Evolutionary conservation across 2,888 invertebrate species (phyloP), one percentile per base, ranked within the genome.

Genomic region (Cabera pusaria): DNA sequence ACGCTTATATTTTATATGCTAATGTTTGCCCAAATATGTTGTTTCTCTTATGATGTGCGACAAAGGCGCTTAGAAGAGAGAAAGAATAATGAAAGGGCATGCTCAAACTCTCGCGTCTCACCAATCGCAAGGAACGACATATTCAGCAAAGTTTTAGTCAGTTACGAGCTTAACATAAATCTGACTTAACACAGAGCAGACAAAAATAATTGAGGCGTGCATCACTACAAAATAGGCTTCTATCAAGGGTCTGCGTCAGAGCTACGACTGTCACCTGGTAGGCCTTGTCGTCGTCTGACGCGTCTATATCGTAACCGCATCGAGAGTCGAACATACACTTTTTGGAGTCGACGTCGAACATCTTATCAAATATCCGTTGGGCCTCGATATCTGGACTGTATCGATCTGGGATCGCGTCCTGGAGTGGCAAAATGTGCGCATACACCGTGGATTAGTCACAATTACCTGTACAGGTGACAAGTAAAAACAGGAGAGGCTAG

Each of bases 381-480:
- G 88, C 88, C 72, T 89, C 88, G 80, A 87, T 78, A 80, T 89
- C 89, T 71, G 89, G 90, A 81, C 89, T 90, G 87, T 89, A 90
- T 68, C 87, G 83, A 83, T 87, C 89, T 72, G 81, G 84, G 70
- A 90, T 82, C 69, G 84, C 72, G 53, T 83, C 88, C 88, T 88
- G 88, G 70, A 82, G 86, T 79, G 73, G 76, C 73, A 86, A 84
- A 87, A 85, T 66, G 66, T 72, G 68, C 60, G 69, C 71, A 80
- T 56, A 72, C 57, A 68, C 63, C 50, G 35, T 28, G 10, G 19
- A 10, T 18, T 5, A 6, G 23, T 24, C 20, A 33, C 26, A 32
- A 26, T 14, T n/a, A n/a, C n/a, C n/a, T n/a, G n/a, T n/a, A n/a
- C n/a, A n/a, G n/a, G n/a, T n/a, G n/a, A n/a, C n/a, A n/a, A n/a